These are phyloP conservation scores for Pterocles burchelli DNA, from an alignment of 2,113 vertebrate genomes.

Conservation along the genomic window DNA sequence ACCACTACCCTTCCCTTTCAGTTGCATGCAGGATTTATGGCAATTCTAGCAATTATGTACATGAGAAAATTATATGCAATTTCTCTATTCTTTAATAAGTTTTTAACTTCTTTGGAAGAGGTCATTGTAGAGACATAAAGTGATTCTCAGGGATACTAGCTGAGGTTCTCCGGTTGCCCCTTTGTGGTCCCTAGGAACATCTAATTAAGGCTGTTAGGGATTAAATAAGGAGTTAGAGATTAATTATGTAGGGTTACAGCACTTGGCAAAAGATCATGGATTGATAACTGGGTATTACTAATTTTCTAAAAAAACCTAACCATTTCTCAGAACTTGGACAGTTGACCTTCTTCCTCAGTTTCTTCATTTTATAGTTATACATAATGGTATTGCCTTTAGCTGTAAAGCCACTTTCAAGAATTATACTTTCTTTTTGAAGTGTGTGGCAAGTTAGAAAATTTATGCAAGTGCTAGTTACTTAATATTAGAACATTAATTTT, in stretches of 20 bases:
- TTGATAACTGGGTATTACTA: not conserved
- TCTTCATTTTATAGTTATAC: not conserved
- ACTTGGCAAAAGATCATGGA: not conserved
- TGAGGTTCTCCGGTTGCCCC: not conserved
- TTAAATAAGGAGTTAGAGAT: not conserved
- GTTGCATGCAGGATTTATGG: not conserved
- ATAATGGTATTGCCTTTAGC: not conserved
- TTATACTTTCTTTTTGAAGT: not conserved
- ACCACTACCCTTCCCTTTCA: not conserved
- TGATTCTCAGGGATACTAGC: not conserved
- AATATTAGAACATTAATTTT: not conserved
- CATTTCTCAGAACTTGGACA: not conserved
- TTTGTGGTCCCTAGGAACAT: not conserved
- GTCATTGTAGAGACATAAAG: not conserved
- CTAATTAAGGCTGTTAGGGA: not conserved
- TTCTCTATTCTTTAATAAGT: not conserved
- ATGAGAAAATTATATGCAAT: not conserved
- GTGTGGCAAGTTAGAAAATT: not conserved
- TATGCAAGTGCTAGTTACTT: not conserved
- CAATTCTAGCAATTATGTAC: not conserved
- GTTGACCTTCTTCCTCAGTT: not conserved
- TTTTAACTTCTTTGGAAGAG: not conserved
- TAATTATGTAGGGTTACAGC: not conserved
- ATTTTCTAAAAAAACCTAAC: not conserved
- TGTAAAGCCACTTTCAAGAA: not conserved